Evolutionary conservation across 35 echinoderm and acorn worm genomes (phyloP).

Genomic region (Lytechinus variegatus): DNA sequence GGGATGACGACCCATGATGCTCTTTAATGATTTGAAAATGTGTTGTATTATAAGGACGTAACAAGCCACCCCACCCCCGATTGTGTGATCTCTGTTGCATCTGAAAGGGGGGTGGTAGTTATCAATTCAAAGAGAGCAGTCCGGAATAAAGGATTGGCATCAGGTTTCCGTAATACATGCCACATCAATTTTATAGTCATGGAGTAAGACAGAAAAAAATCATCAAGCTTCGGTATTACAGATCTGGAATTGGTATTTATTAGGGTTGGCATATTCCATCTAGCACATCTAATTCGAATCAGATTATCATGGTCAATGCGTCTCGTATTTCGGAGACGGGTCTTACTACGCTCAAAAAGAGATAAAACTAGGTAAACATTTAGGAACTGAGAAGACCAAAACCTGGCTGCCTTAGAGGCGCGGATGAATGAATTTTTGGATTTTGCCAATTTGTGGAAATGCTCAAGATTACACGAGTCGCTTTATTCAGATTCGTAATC

Average conservation of each 20-base stretch:
- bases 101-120: conserved; percentile 16
- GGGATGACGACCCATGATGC: neutral
- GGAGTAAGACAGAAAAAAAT: neutral
- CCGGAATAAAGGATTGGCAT: neutral
- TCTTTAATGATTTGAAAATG: neutral
- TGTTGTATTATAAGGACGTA: conserved; percentile 10
- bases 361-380: too few relatives aligned
- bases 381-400: too few relatives aligned
- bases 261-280: neutral
- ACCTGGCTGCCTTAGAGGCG: too few relatives aligned
- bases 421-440: too few relatives aligned
- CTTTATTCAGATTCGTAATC: too few relatives aligned
- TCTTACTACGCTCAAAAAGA: too few relatives aligned
- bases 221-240: neutral
- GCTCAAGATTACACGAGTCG: too few relatives aligned
- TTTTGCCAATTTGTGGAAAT: too few relatives aligned
- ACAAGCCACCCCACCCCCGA: neutral
- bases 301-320: neutral
- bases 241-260: conserved; percentile 7
- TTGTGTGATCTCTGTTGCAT: neutral
- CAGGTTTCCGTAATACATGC: conserved; percentile 16
- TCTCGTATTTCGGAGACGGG: neutral
- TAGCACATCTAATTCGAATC: neutral
- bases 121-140: neutral
- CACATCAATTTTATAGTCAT: neutral